Evolutionary conservation across 2,888 invertebrate species (phyloP).

Genomic region (Pseudolycoriella hygida): DNA sequence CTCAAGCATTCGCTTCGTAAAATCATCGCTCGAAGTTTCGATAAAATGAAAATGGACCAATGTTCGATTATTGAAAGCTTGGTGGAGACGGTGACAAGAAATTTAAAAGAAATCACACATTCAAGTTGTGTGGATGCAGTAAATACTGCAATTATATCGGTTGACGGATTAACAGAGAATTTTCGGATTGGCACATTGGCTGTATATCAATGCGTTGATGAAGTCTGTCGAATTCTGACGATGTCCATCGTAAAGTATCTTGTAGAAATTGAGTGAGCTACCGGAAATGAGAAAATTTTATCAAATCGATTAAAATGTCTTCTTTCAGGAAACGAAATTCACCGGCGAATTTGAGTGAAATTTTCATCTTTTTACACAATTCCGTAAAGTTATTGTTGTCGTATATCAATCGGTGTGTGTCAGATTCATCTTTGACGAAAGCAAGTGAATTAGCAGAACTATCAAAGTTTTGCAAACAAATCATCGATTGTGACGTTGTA

Average conservation of each 20-base stretch:
- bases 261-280: background rate
- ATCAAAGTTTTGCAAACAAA: slow-evolving; percentile 13
- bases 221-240: slow-evolving; percentile 16
- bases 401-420: slow-evolving; percentile 23
- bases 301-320: background rate
- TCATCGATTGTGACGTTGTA: slow-evolving; percentile 32
- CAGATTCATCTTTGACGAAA: too few relatives aligned
- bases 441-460: too few relatives aligned
- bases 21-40: slow-evolving; percentile 21
- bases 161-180: slow-evolving; percentile 23
- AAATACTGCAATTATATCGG: slow-evolving; percentile 14
- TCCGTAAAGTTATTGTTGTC: slow-evolving; percentile 26
- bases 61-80: background rate
- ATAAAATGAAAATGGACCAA: background rate
- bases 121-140: background rate
- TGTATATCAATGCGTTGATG: slow-evolving; percentile 14
- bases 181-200: slow-evolving; percentile 21
- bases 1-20: slow-evolving; percentile 28
- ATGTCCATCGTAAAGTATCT: slow-evolving; percentile 18
- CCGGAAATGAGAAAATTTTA: background rate
- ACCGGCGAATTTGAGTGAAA: slow-evolving; percentile 24
- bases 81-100: background rate
- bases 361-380: slow-evolving; percentile 25
- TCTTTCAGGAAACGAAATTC: slow-evolving; percentile 12
- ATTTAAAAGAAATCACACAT: too few relatives aligned